A percentile compares a stretch with the other conserved stretches of the same genome.
These are phyloP conservation scores for Ploceus nigricollis DNA, from an alignment of 2,113 vertebrate species.

Conservation along the genomic window DNA sequence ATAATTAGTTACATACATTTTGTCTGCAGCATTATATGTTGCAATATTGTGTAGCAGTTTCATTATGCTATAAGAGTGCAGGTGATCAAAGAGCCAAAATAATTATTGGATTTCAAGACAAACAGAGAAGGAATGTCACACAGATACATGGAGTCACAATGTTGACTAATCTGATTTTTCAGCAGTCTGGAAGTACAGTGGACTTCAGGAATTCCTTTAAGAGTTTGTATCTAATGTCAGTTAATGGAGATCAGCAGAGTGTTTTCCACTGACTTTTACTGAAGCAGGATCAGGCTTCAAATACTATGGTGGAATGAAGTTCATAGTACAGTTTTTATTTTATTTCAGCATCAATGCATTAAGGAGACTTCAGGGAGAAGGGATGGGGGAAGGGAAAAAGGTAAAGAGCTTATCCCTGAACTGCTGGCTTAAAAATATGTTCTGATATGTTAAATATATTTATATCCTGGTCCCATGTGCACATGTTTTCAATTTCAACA, in stretches of 20 bases:
- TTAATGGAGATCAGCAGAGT: background rate
- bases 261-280: background rate
- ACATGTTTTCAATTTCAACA: constrained; percentile 53
- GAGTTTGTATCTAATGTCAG: background rate
- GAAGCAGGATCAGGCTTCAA: background rate
- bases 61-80: background rate
- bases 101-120: background rate
- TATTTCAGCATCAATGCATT: background rate
- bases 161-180: background rate
- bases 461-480: background rate
- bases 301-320: background rate
- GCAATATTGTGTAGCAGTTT: background rate
- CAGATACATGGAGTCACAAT: background rate
- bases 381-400: rapidly evolving
- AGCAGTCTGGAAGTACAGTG: background rate
- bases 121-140: background rate
- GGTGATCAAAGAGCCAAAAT: background rate
- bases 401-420: background rate
- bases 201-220: background rate
- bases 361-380: background rate
- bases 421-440: background rate
- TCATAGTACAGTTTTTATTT: constrained; percentile 12
- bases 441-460: constrained; percentile 15
- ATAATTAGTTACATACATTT: background rate
- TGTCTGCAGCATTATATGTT: background rate